Conservation (phyloP, 2,888 invertebrate genomes). For the Smittia aterrima region DNA sequence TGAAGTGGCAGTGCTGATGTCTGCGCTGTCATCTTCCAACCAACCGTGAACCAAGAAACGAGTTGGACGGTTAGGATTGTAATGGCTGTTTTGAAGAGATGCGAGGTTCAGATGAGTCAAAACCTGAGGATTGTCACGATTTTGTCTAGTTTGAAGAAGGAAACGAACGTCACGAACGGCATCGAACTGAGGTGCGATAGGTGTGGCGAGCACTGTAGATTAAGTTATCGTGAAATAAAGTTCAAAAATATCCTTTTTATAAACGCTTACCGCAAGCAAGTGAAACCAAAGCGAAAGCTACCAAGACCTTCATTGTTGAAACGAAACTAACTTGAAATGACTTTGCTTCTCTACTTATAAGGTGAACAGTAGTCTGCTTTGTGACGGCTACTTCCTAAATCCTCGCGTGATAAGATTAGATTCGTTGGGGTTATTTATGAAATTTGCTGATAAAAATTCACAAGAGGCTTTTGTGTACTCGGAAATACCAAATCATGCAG, state of each 20-base stretch:
- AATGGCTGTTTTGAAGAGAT: neutral
- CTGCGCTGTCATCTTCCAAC: conserved; percentile 27
- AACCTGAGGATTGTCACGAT: neutral
- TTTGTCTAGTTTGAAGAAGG: neutral
- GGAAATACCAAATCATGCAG: too few relatives aligned
- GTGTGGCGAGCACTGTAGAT: neutral
- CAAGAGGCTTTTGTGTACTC: too few relatives aligned
- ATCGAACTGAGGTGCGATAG: neutral
- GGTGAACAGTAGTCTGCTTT: too few relatives aligned
- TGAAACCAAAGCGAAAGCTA: neutral
- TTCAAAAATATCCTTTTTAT: too few relatives aligned
- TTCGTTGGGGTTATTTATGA: too few relatives aligned
- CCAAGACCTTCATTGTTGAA: neutral
- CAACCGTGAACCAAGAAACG: conserved; percentile 17
- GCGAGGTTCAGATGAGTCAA: neutral
- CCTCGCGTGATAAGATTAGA: too few relatives aligned
- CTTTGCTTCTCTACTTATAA: too few relatives aligned
- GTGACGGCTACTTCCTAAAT: too few relatives aligned
- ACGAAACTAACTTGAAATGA: too few relatives aligned
- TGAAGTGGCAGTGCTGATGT: conserved; percentile 22
- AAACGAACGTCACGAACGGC: neutral
- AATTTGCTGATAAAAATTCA: too few relatives aligned
- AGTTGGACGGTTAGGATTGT: neutral
- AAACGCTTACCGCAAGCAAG: neutral
- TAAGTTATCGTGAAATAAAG: neutral